Evolutionary conservation across 2,888 invertebrate species (phyloP), one percentile per base, ranked within the genome.

Genomic region (Xylocampa areola): DNA sequence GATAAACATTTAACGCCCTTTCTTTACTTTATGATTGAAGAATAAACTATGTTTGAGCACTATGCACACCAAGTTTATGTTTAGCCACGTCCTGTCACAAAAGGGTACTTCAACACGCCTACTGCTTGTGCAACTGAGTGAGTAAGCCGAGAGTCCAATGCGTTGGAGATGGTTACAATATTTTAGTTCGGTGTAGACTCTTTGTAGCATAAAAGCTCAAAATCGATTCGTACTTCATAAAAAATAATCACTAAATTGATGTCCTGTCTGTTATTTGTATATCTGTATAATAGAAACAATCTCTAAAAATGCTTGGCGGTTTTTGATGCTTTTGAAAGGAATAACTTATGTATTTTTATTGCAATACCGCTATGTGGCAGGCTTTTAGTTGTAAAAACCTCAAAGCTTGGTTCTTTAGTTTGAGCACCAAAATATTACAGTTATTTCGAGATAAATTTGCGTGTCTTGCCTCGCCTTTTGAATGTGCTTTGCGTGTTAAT

Each of bases 61-160:
- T 68, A 45, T 54, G 47, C 70, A 71, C 75, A 77, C 61, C 39
- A 66, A 49, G 27, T 29, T 59, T 68, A 66, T 76, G 72, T 64
- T 59, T 67, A 50, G 23, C 51, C 67, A 67, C 64, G 72, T 77
- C 68, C 71, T 72, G 51, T 51, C 41, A 13, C 33, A 67, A 75
- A 74, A 82, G 78, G 78, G 79, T 76, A 76, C 77, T 77, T 35
- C 60, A 58, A 70, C 73, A 73, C 73, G 68, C 66, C 70, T 69
- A 69, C 62, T 76, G 77, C 63, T 80, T 81, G 73, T 73, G 73
- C 77, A 80, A 79, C 45, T 25, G 0, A 44, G 29, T 49, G 19
- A 16, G 27, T 30, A 13, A 37, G 16, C 21, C 2, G 36, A 50
- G 13, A 30, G 11, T 32, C 1, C n/a, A 11, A 29, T n/a, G n/a